A percentile compares a stretch with the other conserved stretches of the same genome.
Conservation (phyloP, 2,113 vertebrate genomes). For the Nibea albiflora region DNA sequence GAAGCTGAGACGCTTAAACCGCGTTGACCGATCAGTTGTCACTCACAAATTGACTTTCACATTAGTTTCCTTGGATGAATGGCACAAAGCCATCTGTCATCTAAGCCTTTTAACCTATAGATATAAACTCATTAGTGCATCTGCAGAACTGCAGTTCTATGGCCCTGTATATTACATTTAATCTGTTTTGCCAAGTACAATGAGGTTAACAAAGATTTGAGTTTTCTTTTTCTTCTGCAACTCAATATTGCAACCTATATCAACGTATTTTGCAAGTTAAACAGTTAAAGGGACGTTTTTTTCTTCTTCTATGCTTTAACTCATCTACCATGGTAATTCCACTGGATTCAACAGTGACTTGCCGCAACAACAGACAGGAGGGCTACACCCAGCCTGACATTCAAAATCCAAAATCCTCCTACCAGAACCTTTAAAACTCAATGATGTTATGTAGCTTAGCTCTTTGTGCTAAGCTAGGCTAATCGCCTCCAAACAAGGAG, state of each 20-base stretch:
- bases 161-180: constrained; percentile 11
- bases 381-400: no score
- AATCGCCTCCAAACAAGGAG: not conserved
- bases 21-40: constrained; percentile 72
- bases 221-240: not conserved
- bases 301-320: not conserved
- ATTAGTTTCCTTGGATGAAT: constrained; percentile 53
- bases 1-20: constrained; percentile 75
- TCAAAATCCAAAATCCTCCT: no score
- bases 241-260: not conserved
- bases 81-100: constrained; percentile 55
- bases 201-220: constrained; percentile 13
- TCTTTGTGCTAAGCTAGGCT: no score
- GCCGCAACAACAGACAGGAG: no score
- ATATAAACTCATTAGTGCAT: constrained; percentile 37
- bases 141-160: not conserved
- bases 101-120: constrained; percentile 55
- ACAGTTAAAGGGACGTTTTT: not conserved
- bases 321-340: not conserved
- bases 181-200: constrained; percentile 22
- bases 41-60: constrained; percentile 74
- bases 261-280: not conserved
- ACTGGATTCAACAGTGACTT: no score
- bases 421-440: no score
- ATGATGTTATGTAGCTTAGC: no score